Percentiles rank a stretch among this genome's conserved stretches.
Evolutionary conservation across 2,113 vertebrate species (phyloP).

Genomic region (Sigmodon hispidus): DNA sequence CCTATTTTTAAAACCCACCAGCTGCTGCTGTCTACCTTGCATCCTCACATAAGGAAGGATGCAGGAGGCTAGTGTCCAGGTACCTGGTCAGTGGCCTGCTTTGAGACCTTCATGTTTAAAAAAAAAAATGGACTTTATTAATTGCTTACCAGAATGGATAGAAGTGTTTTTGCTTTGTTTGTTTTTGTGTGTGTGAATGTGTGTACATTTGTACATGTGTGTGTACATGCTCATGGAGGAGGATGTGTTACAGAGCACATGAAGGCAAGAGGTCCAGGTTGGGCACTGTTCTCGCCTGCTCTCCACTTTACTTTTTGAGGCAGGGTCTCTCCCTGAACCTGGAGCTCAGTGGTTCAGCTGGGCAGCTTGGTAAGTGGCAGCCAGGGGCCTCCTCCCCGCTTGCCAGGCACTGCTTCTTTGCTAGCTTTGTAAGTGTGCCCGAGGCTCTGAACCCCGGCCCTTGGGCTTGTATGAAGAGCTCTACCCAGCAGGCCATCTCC

Average conservation of each 20-base stretch:
- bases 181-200: not conserved
- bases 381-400: not conserved
- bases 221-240: not conserved
- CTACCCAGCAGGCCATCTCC: not conserved
- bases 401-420: not conserved
- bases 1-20: not conserved
- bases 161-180: not conserved
- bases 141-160: not conserved
- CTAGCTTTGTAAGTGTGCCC: not conserved
- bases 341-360: not conserved
- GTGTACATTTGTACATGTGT: not conserved
- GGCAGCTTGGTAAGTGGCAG: not conserved
- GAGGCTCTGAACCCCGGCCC: not conserved
- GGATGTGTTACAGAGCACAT: not conserved
- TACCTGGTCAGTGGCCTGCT: not conserved
- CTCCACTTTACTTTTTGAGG: not conserved
- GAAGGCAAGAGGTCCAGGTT: not conserved
- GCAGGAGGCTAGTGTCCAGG: not conserved
- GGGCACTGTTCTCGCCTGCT: not conserved
- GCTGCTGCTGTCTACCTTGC: too few relatives aligned
- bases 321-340: not conserved
- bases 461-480: not conserved
- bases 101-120: not conserved
- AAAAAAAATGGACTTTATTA: not conserved
- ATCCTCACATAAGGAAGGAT: not conserved